phyloP scores from a whole-genome alignment of 2,888 invertebrate species.

The Nebria salina region DNA sequence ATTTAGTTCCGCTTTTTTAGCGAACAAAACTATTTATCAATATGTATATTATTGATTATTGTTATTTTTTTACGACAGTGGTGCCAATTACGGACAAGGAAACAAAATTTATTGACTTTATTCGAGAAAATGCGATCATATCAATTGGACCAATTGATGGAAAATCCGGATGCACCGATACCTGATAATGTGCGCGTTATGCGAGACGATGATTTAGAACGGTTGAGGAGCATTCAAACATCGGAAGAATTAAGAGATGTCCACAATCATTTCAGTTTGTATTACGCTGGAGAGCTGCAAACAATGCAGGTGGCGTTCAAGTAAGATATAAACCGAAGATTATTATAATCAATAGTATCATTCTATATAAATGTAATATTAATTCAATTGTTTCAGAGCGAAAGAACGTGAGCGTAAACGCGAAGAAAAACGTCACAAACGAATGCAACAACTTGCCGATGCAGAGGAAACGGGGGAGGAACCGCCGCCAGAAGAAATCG shows the following conservation, averaged over 20 bases:
- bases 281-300: slow-evolving; percentile 87
- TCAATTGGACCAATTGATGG: slow-evolving; percentile 85
- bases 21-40: slow-evolving; percentile 34
- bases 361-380: no score
- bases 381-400: slow-evolving; percentile 49
- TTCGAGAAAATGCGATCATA: slow-evolving; percentile 93
- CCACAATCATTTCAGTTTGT: slow-evolving; percentile 91
- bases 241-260: slow-evolving; percentile 93
- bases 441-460: slow-evolving; percentile 66
- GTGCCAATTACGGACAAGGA: slow-evolving; percentile 88
- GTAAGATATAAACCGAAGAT: no score
- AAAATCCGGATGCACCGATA: slow-evolving; percentile 83
- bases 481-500: slow-evolving; percentile 67
- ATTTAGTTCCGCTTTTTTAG: slow-evolving; percentile 28
- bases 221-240: slow-evolving; percentile 79
- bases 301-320: slow-evolving; percentile 82
- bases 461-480: slow-evolving; percentile 75
- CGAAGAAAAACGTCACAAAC: slow-evolving; percentile 63
- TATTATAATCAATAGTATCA: no score
- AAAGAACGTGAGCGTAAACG: slow-evolving; percentile 73
- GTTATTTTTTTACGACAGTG: slow-evolving; percentile 61
- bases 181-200: slow-evolving; percentile 85
- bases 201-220: slow-evolving; percentile 85
- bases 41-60: slow-evolving; percentile 19
- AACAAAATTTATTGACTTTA: slow-evolving; percentile 81